phyloP scores from a whole-genome alignment of 2,113 vertebrate species.

The Colius striatus region DNA sequence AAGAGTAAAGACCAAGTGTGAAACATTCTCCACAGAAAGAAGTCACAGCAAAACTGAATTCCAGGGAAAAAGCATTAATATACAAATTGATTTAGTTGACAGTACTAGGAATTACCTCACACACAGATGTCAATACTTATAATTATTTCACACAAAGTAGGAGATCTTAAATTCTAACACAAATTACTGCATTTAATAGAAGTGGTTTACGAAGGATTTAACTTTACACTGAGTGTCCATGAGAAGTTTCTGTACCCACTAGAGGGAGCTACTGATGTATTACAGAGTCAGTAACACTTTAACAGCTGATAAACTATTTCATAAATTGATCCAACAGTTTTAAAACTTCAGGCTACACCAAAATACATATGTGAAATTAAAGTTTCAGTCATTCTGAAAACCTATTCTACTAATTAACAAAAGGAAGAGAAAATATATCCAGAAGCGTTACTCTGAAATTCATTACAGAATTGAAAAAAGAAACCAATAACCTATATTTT shows the following conservation, averaged over 20 bases:
- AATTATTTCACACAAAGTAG: not conserved
- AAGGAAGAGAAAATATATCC: not conserved
- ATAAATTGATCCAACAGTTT: not conserved
- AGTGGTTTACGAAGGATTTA: not conserved
- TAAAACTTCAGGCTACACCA: not conserved
- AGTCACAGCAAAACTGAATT: not conserved
- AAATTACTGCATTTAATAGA: not conserved
- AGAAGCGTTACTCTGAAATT: not conserved
- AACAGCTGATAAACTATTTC: not conserved
- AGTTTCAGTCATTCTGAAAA: not conserved
- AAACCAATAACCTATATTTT: slow-evolving; percentile 1
- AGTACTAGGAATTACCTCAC: not conserved
- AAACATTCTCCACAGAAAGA: not conserved
- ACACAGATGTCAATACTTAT: not conserved
- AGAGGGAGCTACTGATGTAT: not conserved
- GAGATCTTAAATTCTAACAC: not conserved
- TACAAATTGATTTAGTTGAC: not conserved
- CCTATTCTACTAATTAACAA: not conserved
- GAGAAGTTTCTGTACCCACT: not conserved
- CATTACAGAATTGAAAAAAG: not conserved
- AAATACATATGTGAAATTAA: not conserved
- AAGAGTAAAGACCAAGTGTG: not conserved
- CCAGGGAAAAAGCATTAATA: not conserved
- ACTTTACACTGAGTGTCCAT: not conserved
- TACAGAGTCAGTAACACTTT: fast-evolving